Conservation (phyloP, 2,888 invertebrate genomes). For the Diadegma fenestrale region DNA sequence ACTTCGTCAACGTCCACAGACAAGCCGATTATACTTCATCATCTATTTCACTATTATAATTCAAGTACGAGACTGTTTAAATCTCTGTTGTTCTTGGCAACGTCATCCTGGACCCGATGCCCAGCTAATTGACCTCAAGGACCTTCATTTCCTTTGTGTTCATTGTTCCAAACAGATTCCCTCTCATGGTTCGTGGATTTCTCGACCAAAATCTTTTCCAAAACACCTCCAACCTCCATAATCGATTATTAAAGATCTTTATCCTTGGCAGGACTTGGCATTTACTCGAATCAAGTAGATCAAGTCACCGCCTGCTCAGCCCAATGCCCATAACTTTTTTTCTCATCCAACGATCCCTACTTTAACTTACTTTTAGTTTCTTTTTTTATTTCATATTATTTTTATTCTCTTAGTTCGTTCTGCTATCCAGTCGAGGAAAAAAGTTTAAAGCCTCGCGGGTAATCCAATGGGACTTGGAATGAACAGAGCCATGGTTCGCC, state of each 20-base stretch:
- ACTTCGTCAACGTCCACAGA: conserved; percentile 16
- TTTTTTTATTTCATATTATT: conserved; percentile 11
- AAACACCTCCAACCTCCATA: neutral
- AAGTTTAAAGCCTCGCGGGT: conserved; percentile 46
- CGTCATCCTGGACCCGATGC: neutral
- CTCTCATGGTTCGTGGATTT: neutral
- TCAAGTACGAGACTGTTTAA: neutral
- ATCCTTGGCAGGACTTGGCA: neutral
- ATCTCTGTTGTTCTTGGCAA: neutral
- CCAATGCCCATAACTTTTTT: conserved; percentile 45
- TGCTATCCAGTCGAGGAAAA: conserved; percentile 44
- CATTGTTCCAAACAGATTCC: neutral
- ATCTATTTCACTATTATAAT: conserved; percentile 15
- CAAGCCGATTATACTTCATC: conserved; percentile 41
- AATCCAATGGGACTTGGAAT: conserved; percentile 35
- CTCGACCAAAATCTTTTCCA: neutral
- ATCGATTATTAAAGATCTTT: neutral
- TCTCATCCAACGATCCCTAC: conserved; percentile 1
- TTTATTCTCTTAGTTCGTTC: conserved; percentile 25
- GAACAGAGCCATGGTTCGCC: conserved; percentile 2
- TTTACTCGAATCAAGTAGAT: neutral
- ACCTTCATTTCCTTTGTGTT: neutral
- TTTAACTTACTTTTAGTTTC: neutral
- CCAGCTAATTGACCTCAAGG: neutral
- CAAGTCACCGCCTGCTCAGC: conserved; percentile 17